phyloP scores from a whole-genome alignment of 2,797 vertebrate species.

The Selene dorsalis region DNA sequence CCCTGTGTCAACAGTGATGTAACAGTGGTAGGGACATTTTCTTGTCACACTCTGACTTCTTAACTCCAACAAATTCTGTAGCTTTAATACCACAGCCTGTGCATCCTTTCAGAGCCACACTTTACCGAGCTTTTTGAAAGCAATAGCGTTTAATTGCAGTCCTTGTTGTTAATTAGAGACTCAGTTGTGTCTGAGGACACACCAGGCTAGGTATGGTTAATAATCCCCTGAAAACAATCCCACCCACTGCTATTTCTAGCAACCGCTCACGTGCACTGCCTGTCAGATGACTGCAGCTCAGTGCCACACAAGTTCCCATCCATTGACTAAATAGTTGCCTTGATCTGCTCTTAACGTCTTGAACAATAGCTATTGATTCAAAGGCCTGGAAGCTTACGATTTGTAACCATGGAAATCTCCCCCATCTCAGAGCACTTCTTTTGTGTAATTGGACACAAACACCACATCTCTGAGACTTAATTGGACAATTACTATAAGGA shows the following conservation, averaged over 20 bases:
- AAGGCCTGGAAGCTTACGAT: neutral
- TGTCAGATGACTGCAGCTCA: neutral
- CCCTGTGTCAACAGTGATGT: neutral
- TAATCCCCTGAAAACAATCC: no score
- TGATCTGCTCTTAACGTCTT: neutral
- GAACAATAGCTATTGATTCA: neutral
- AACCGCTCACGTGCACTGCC: no score
- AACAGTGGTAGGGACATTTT: no score
- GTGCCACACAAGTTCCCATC: neutral
- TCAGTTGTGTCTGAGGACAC: no score
- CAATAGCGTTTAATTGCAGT: no score
- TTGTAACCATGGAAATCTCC: conserved; percentile 7
- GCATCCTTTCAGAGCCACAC: neutral
- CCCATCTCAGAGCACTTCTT: neutral
- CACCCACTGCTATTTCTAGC: no score
- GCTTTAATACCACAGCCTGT: neutral
- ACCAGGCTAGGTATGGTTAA: no score
- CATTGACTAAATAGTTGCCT: neutral
- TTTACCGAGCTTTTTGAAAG: neutral
- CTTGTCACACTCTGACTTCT: no score
- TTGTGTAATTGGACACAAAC: neutral
- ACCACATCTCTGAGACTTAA: neutral
- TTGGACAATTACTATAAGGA: neutral
- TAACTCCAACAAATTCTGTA: no score
- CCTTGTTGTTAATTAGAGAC: no score